Evolutionary conservation across 2,888 invertebrate genomes (phyloP).

Genomic region (Hypercompe scribonia): DNA sequence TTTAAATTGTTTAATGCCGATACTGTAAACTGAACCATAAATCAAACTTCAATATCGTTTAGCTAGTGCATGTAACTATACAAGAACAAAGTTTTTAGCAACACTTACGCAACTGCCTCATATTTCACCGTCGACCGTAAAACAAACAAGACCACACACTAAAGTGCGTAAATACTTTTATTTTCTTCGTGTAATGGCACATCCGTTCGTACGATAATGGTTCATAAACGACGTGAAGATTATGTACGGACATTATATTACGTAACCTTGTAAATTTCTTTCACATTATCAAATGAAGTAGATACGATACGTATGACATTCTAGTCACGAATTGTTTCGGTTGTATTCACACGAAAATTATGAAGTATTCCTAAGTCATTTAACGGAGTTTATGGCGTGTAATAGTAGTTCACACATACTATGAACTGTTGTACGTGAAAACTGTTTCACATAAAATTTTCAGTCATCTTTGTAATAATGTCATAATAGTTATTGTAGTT

Average conservation of each 20-base stretch:
- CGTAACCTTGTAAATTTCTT: conserved; percentile 37
- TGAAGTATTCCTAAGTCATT: conserved; percentile 9
- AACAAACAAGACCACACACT: conserved; percentile 28
- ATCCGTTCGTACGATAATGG: conserved; percentile 41
- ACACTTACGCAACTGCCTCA: conserved; percentile 35
- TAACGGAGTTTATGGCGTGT: conserved; percentile 13
- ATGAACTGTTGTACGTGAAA: not conserved
- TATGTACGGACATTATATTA: conserved; percentile 33
- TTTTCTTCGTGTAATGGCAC: conserved; percentile 39
- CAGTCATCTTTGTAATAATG: not conserved
- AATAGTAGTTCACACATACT: conserved; percentile 18
- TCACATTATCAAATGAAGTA: conserved; percentile 43
- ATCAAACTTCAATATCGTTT: not conserved
- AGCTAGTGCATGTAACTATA: not conserved
- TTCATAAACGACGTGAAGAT: conserved; percentile 34
- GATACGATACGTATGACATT: conserved; percentile 24
- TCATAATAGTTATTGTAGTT: not conserved
- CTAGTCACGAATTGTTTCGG: conserved; percentile 30
- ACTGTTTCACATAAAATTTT: conserved; percentile 4
- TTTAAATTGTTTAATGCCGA: not conserved
- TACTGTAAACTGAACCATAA: not conserved
- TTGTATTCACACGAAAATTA: conserved; percentile 26
- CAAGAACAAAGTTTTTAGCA: not conserved
- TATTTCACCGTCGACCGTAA: conserved; percentile 25
- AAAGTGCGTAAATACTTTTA: conserved; percentile 32